Evolutionary conservation across 2,888 invertebrate species (phyloP).

Genomic region (Shargacucullia verbasci): DNA sequence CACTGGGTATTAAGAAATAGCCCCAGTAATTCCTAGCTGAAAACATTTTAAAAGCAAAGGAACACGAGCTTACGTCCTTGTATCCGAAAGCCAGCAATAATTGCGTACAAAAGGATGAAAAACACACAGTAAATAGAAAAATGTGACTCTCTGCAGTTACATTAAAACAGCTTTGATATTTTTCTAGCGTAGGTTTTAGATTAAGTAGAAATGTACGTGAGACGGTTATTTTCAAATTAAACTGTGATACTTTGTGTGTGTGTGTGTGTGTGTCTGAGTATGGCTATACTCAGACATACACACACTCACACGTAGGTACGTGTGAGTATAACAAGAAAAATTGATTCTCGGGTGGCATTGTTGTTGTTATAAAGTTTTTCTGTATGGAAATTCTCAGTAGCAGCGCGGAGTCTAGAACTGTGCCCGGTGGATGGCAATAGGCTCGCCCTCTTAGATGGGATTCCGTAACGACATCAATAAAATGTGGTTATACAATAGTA

Average conservation of each 20-base stretch:
- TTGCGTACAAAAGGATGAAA: conserved; percentile 1
- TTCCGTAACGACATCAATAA: no score
- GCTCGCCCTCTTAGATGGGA: no score
- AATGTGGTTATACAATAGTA: no score
- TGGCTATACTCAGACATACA: no score
- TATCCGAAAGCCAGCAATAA: background rate
- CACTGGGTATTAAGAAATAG: background rate
- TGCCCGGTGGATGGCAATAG: no score
- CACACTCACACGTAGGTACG: no score
- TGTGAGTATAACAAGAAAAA: no score
- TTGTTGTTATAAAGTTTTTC: no score
- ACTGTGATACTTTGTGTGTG: background rate
- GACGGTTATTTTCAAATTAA: background rate
- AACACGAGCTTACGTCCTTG: background rate
- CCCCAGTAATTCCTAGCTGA: background rate
- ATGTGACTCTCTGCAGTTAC: background rate
- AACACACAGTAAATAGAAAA: background rate
- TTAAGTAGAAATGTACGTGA: background rate
- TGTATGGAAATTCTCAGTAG: no score
- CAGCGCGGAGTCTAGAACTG: no score
- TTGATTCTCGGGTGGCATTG: no score
- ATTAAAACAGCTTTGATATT: conserved; percentile 9
- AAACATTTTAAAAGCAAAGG: conserved; percentile 2
- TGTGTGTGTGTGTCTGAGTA: no score
- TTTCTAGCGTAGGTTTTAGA: background rate